Base-by-base conservation (phyloP, 2,113 vertebrate species). In the Plecotus auritus region DNA sequence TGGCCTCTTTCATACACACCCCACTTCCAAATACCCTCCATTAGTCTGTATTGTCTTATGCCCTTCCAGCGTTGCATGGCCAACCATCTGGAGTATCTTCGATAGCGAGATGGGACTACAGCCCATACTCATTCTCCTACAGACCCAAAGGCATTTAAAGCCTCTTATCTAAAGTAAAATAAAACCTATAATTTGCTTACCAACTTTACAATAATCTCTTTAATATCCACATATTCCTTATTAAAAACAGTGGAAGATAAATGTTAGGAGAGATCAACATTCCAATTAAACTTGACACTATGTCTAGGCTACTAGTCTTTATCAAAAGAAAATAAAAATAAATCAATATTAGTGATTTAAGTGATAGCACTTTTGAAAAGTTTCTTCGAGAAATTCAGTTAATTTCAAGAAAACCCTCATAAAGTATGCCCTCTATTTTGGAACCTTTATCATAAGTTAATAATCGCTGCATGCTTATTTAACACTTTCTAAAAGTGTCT, bases 201-300 rank as follows among this genome's bases (percentile, higher is more conserved):
- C 70, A 83, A 91, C 51, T 91, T 70, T 32, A 35, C n/a, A 83
- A 32, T 72, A 64, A 42, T 51, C 76, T 91, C 56, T 78, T 30
- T 87, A 92, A 97, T 51, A 77, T 51, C 45, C 26, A 73, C 12
- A 69, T 3, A 61, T 5, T 82, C 35, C 47, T 84, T 54, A 67
- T 51, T 23, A 95, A 90, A 90, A 95, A 96, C n/a, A 89, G 64
- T 23, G n/a, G 49, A 81, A 91, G 47, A 92, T 22, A 90, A 86
- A 23, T 56, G 12, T 45, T 22, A 80, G 18, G 20, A 40, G 45
- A 92, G 8, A 69, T 47, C 23, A 64, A 73, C 12, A 54, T 45
- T 61, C 40, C 40, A 73, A 56, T 73, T 54, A 67, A 40, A 70
- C 37, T 69, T 56, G 32, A 67, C 37, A 72, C 7, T 86, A 37